Evolutionary conservation across 1,140 invertebrate species (phyloP).

Genomic region (Arion vulgaris): DNA sequence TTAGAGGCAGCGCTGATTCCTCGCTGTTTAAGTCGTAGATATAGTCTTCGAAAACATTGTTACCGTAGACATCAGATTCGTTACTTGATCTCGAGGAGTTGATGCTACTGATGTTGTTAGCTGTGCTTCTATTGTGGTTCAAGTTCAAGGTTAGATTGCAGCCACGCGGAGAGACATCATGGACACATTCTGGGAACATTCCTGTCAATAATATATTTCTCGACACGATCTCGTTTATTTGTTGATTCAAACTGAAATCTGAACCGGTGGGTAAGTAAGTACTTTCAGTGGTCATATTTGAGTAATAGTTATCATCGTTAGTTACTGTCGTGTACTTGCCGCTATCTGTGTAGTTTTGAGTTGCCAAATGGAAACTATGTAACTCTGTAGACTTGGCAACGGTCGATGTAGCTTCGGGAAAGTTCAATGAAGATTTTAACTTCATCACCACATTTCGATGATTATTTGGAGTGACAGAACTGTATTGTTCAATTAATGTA

Average conservation of each 20-base stretch:
- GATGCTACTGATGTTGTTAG: neutral
- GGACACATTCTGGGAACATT: neutral
- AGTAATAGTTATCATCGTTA: neutral
- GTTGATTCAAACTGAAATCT: neutral
- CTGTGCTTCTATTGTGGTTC: neutral
- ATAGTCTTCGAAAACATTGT: conserved; percentile 26
- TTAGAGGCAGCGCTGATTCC: conserved; percentile 70
- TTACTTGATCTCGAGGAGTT: neutral
- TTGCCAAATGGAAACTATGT: neutral
- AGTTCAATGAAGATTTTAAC: neutral
- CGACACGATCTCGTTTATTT: neutral
- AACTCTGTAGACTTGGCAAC: neutral
- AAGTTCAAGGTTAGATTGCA: neutral
- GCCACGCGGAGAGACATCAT: neutral
- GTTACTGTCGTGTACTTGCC: neutral
- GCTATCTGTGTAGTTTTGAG: too few relatives aligned
- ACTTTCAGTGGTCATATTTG: neutral
- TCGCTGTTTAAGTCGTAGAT: conserved; percentile 73
- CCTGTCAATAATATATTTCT: too few relatives aligned
- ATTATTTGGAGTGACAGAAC: neutral
- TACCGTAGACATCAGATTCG: neutral
- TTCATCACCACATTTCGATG: neutral
- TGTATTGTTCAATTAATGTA: neutral
- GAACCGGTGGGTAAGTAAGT: neutral
- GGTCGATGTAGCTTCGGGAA: neutral